Conservation (phyloP, 2,797 vertebrate genomes). For the Mormyrops attenuatus region DNA sequence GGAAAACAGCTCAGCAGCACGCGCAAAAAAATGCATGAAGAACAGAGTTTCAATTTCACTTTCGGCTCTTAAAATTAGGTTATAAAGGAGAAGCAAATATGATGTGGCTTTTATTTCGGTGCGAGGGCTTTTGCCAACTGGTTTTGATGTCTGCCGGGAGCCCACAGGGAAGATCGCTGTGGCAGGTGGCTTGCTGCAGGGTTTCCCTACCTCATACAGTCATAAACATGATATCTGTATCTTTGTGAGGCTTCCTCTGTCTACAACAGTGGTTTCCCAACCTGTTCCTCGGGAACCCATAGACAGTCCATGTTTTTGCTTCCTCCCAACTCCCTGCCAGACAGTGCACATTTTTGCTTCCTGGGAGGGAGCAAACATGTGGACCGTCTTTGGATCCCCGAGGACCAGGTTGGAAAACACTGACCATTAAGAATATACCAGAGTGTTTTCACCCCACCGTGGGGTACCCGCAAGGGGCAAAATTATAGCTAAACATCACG, state of each 20-base stretch:
- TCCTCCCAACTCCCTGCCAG: neutral
- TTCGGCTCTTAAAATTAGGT: neutral
- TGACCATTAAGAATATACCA: neutral
- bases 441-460: neutral
- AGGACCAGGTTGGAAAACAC: neutral
- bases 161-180: slow-evolving; percentile 44
- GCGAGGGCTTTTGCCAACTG: neutral
- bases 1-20: neutral
- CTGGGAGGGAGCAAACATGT: neutral
- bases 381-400: neutral
- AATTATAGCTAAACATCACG: neutral
- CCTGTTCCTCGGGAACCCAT: neutral
- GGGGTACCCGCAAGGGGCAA: neutral
- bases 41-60: neutral
- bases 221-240: slow-evolving; percentile 98
- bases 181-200: slow-evolving; percentile 33
- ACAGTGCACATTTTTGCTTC: neutral
- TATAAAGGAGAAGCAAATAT: neutral
- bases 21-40: neutral
- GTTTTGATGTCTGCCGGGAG: neutral
- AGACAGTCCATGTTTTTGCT: neutral
- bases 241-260: slow-evolving; percentile 74
- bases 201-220: slow-evolving; percentile 85
- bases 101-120: neutral
- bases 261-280: slow-evolving; percentile 45